Evolutionary conservation across 2,888 invertebrate genomes (phyloP).

Genomic region (Invenusta paracnida): DNA sequence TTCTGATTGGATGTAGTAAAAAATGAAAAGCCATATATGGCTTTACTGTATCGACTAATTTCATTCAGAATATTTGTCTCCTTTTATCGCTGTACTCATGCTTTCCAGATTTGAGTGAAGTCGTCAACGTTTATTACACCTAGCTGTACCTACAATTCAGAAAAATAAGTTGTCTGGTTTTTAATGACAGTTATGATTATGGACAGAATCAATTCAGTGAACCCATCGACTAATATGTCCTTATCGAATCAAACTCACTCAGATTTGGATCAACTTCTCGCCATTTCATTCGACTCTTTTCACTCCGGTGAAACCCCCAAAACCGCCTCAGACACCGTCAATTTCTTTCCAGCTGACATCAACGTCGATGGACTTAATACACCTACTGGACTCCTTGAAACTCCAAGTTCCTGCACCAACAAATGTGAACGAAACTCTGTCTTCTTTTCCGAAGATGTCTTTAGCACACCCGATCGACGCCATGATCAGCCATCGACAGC

Average conservation of each 20-base stretch:
- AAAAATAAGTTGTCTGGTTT: not conserved
- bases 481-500: not conserved
- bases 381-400: not conserved
- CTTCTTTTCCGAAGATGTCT: not conserved
- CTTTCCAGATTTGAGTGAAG: not conserved
- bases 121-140: no score
- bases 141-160: no score
- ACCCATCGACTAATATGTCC: not conserved
- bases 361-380: conserved; percentile 24
- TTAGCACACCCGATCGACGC: not conserved
- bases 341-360: not conserved
- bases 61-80: not conserved
- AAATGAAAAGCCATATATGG: not conserved
- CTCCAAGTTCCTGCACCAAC: not conserved
- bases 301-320: conserved; percentile 39
- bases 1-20: not conserved
- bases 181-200: conserved; percentile 13
- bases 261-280: conserved; percentile 14
- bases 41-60: not conserved
- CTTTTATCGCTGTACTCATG: not conserved
- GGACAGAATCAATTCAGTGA: not conserved
- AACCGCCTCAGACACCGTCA: conserved; percentile 24
- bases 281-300: conserved; percentile 39
- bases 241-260: not conserved
- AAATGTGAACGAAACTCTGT: conserved; percentile 6